These are phyloP conservation scores for Antennarius striatus DNA, from an alignment of 2,113 vertebrate species.

Conservation along the genomic window DNA sequence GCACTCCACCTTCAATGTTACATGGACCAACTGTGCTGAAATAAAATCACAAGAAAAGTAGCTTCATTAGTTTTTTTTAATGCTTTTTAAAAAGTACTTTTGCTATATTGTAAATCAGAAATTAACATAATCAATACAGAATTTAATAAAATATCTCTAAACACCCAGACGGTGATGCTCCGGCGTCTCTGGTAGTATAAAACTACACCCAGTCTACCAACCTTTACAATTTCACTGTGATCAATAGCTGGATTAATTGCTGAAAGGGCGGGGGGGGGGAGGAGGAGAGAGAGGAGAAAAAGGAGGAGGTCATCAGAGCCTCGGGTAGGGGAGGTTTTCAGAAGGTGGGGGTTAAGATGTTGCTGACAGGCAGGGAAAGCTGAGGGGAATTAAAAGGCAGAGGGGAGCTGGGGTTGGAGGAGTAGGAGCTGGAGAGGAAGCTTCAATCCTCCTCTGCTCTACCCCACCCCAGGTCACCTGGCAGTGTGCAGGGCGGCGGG, in stretches of 20 bases:
- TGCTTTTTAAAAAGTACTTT: background rate
- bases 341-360: conserved; percentile 73
- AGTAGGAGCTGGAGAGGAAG: conserved; percentile 57
- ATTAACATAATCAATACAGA: background rate
- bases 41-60: background rate
- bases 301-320: conserved; percentile 65
- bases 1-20: conserved; percentile 14
- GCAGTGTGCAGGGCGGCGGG: conserved; percentile 78
- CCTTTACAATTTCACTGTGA: conserved; percentile 73
- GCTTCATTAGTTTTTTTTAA: background rate
- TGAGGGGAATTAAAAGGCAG: conserved; percentile 79
- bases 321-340: conserved; percentile 72
- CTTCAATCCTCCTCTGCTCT: conserved; percentile 56
- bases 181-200: conserved; percentile 16
- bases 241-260: conserved; percentile 84
- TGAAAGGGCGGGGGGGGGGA: conserved; percentile 60
- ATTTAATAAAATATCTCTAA: background rate
- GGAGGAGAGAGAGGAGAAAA: conserved; percentile 14
- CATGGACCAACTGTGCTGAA: conserved; percentile 3
- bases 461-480: conserved; percentile 81
- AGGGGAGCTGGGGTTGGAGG: conserved; percentile 57
- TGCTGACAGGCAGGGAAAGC: conserved; percentile 79
- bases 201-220: conserved; percentile 47
- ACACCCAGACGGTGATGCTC: conserved; percentile 2
- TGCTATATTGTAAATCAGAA: no score